Base-by-base conservation (phyloP, 1,140 invertebrate species). In the Lepidurus packardi region DNA sequence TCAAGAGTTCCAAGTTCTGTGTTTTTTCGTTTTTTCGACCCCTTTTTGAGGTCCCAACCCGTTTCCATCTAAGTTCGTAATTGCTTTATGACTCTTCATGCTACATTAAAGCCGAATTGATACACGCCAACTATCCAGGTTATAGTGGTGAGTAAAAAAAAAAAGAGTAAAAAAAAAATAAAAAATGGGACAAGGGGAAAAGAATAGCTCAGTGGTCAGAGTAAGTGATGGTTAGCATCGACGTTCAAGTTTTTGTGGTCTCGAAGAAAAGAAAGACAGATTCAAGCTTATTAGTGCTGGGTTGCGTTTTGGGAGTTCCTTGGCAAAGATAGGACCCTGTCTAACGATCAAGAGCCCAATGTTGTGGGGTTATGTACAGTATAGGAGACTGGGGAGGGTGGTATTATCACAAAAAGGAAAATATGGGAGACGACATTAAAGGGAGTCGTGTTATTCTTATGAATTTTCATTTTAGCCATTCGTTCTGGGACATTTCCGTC, bases 391-490 rank as follows among this genome's bases (percentile, higher is more conserved):
- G 53, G 21, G 16, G 21, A n/a, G 25, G 25, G 25, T 1, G 25
- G 25, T 25, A 65, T 13, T 16, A 65, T 21, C 16, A n/a, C 21
- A 65, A 65, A 65, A 9, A 65, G 53, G n/a, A 9, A 9, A 65
- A 65, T 65, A 21, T 65, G 13, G 53, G 53, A 65, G 53, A 65
- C 53, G 53, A 9, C 53, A 9, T 65, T 65, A 16, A 65, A 65
- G 21, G 21, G 53, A 65, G 53, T 7, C 53, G 53, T 65, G n/a
- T 65, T 13, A n/a, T 65, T 65, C 53, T 65, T 65, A 65, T 65
- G 53, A 65, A 65, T 65, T 65, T 65, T 65, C 53, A 65, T 65
- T n/a, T 65, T 65, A 65, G 53, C 53, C 53, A 65, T 65, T 65
- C 53, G 53, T 65, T 65, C 53, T 65, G 53, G 53, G 53, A 65